A percentile compares a stretch with the other conserved stretches of the same genome.
These are phyloP conservation scores for Axea sp. DNA, from an alignment of 2,888 invertebrate species.

Conservation along the genomic window DNA sequence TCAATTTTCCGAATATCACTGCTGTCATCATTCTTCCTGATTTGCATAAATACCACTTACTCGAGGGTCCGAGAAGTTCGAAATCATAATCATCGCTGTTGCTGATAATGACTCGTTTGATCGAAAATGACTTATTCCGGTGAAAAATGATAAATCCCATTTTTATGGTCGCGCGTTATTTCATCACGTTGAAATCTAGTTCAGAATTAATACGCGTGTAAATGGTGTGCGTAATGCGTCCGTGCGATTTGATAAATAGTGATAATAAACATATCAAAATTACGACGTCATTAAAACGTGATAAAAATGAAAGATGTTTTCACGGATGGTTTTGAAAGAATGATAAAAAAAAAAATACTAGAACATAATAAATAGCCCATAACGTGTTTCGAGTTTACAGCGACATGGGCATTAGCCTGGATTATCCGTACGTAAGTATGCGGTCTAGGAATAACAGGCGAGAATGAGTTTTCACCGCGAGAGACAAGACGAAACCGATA, in stretches of 20 bases:
- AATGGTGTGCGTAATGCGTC: conserved; percentile 26
- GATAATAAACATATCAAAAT: conserved; percentile 47
- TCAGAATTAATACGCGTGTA: conserved; percentile 31
- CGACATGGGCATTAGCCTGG: conserved; percentile 58
- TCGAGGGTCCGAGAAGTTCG: no score
- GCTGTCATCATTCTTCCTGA: no score
- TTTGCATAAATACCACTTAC: no score
- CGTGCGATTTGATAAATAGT: conserved; percentile 43
- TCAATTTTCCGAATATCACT: no score
- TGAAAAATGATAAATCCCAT: no score
- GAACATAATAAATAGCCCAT: conserved; percentile 50
- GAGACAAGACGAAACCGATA: conserved; percentile 59
- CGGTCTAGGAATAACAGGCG: conserved; percentile 56
- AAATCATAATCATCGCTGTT: no score
- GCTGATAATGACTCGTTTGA: no score
- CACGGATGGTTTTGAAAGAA: conserved; percentile 36
- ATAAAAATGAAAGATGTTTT: conserved; percentile 51
- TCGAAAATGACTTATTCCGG: no score
- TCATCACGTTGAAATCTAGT: conserved; percentile 27
- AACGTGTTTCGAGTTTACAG: conserved; percentile 48
- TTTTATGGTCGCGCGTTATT: conserved; percentile 8
- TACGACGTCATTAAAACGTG: conserved; percentile 43
- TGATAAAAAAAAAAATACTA: conserved; percentile 20
- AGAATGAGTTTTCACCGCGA: conserved; percentile 61
- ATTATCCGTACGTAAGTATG: conserved; percentile 55